Base-by-base conservation (phyloP, 2,113 vertebrate species). In the Syngnathoides biaculeatus region DNA sequence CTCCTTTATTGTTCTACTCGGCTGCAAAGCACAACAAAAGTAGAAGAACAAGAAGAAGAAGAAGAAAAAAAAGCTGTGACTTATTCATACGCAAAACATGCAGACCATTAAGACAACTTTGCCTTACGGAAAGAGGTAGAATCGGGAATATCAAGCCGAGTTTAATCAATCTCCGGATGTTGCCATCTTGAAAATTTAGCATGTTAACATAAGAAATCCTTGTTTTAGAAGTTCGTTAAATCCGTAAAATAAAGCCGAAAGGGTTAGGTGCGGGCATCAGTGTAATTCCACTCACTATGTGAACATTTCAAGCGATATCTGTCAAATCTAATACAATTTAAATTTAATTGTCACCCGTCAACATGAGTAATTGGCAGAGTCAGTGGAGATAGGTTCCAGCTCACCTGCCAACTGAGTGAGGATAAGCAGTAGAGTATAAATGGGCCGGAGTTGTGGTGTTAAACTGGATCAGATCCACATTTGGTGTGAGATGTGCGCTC, bases 1-100 rank as follows among this genome's bases (percentile, higher is more conserved):
- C 84, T 82, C 80, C 69, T 43, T 65, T 72, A 79, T 77, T 84
- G 76, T 80, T 48, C 74, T 74, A 70, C 64, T 62, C 45, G 69
- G 53, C 77, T 70, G 68, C 68, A 69, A 67, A 74, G 62, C 38
- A 47, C 14, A 40, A 47, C 52, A 73, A 35, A 35, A 35, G 30
- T 35, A 5, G 53, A 73, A 66, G 43, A 72, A 52, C 20, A 52
- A 52, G 52, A 73, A 47, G 38, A 35, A 65, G 30, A 64, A 15
- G 55, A 6, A 27, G 30, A n/a, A n/a, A n/a, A 52, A 52, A n/a
- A 52, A 52, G 17, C 30, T 38, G 57, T 12, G 39, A 64, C 71
- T 47, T n/a, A 55, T 55, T 59, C 65, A 78, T 52, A 38, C 45
- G 48, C 40, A 55, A 35, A 19, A 62, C 53, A 57, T 40, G 13